These are phyloP conservation scores for Temnothorax longispinosus DNA, from an alignment of 1,140 invertebrate species.

Conservation along the genomic window DNA sequence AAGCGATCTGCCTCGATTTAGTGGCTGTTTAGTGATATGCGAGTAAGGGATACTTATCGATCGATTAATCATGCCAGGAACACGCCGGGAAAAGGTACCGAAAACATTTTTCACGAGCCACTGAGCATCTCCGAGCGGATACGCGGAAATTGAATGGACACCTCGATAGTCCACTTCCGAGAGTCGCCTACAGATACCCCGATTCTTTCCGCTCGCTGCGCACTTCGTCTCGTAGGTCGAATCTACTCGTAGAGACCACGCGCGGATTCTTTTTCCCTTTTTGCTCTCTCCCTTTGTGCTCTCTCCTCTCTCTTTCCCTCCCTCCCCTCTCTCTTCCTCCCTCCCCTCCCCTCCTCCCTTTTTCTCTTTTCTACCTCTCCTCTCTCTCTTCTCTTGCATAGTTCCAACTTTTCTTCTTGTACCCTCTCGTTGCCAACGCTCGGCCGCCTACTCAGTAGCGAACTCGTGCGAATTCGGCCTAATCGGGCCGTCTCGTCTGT, in stretches of 20 bases:
- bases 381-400: neutral
- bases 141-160: conserved; percentile 26
- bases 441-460: conserved; percentile 40
- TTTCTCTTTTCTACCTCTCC: neutral
- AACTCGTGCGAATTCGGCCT: conserved; percentile 65
- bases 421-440: neutral
- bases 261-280: conserved; percentile 44
- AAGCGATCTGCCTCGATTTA: neutral
- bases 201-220: conserved; percentile 24
- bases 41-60: neutral
- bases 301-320: neutral
- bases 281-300: neutral
- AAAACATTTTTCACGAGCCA: conserved; percentile 43
- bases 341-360: too few relatives aligned
- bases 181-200: conserved; percentile 9
- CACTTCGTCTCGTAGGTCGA: conserved; percentile 13
- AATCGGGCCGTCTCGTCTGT: conserved; percentile 60
- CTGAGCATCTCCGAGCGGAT: neutral
- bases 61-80: conserved; percentile 8
- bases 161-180: conserved; percentile 15
- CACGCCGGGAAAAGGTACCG: neutral
- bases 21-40: neutral
- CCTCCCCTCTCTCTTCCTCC: neutral
- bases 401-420: neutral
- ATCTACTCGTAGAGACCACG: conserved; percentile 19